A percentile compares a stretch with the other conserved stretches of the same genome.
Conservation (phyloP, 2,113 vertebrate genomes). For the cat (Felis catus) region F.catus_Fca126_mat1.0 CM031414.1:7899001-7899500, state of each 20-base stretch:
- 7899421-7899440: too few relatives aligned
- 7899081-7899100: background rate
- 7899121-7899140: accelerated
- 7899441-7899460: background rate
- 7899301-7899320: background rate
- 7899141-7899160: background rate
- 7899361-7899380: background rate
- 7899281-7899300: background rate
- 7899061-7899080: accelerated
- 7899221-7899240: too few relatives aligned
- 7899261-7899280: background rate
- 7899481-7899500: too few relatives aligned
- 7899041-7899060: background rate
- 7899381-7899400: background rate
- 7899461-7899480: accelerated
- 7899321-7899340: background rate
- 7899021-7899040: too few relatives aligned
- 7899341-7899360: background rate
- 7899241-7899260: background rate
- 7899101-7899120: accelerated
- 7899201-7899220: accelerated
- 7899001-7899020: too few relatives aligned
- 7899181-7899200: too few relatives aligned
- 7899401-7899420: background rate
- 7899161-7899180: accelerated